Base-by-base conservation (phyloP, 35 echinoderm and acorn worm species). In the Holothuria glaberrima region DNA sequence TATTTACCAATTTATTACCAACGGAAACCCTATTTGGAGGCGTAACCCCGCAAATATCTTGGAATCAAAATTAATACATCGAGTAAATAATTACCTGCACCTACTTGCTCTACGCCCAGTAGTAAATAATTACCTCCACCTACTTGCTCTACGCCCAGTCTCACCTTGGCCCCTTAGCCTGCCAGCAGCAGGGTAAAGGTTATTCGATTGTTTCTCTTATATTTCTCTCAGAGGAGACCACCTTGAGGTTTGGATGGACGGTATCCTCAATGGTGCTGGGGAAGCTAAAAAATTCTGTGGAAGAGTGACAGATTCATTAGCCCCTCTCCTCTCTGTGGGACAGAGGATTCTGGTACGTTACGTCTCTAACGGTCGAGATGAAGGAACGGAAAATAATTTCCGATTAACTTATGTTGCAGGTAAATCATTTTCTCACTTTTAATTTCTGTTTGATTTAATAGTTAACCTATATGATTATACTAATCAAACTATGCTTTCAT, bases 261-360 rank as follows among this genome's bases (percentile, higher is more conserved):
- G 79, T 29, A 17, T 31, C 28, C 20, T 86, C 32, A 13, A 17
- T 12, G 83, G 61, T 36, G 80, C 19, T 9, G 34, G 61, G 25
- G 17, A 67, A 12, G 30, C 60, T 14, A 66, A 30, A 54, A 86
- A 68, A 66, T 54, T 86, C 25, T 86, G 83, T 34, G 83, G 83
- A 6, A 68, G 63, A 0, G 36, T 29, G 9, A 56, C 63, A 18
- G 59, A 56, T 12, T 13, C 25, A 28, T 86, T 27, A 59, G 12
- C 22, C 1, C 63, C 20, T 21, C 21, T 86, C 62, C 36, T 86
- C 22, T 86, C 83, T 12, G 12, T 18, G 2, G 83, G 63, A 33
- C 58, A 86, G 59, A 30, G 30, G 17, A 36, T 86, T n/a, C 31
- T 66, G 83, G 62, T 86, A 3, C 32, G 83, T 31, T 86, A 66